Conservation (phyloP, 35 echinoderm and acorn worm genomes). For the Ophiothrix spiculata region DNA sequence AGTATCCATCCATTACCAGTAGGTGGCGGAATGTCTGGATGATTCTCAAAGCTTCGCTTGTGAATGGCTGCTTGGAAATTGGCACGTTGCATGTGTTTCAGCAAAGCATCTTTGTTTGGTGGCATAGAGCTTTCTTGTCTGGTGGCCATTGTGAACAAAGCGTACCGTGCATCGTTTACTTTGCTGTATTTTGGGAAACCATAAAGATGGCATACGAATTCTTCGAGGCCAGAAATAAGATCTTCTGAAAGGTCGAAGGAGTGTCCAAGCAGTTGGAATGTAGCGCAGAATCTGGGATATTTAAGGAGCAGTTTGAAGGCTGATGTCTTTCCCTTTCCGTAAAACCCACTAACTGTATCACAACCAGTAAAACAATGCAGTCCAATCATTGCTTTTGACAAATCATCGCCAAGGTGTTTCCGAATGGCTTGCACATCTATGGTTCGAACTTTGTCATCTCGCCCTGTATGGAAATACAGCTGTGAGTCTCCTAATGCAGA, state of each 20-base stretch:
- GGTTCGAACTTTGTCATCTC: conserved; percentile 49
- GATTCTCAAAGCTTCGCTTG: conserved; percentile 10
- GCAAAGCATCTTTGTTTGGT: conserved; percentile 39
- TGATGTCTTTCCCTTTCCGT: conserved; percentile 53
- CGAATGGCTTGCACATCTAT: conserved; percentile 34
- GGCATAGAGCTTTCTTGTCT: conserved; percentile 52
- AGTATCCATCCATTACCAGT: conserved; percentile 35
- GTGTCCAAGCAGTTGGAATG: conserved; percentile 43
- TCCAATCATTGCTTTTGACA: conserved; percentile 41
- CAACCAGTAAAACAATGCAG: conserved; percentile 66
- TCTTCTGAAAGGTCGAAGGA: conserved; percentile 27
- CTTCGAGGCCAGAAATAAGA: conserved; percentile 30
- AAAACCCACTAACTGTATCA: conserved; percentile 64
- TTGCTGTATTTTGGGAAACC: conserved; percentile 9
- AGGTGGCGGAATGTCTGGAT: conserved; percentile 34
- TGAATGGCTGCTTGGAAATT: conserved; percentile 51
- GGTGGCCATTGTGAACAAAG: conserved; percentile 28
- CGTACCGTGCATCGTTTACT: conserved; percentile 32
- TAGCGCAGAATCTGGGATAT: background rate
- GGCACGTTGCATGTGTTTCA: conserved; percentile 57
- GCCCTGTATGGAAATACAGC: conserved; percentile 70
- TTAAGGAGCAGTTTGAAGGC: conserved; percentile 36
- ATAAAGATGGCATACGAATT: conserved; percentile 56
- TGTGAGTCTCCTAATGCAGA: background rate
- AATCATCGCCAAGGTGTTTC: conserved; percentile 21